phyloP scores from a whole-genome alignment of 1,140 invertebrate genomes.

The Anoplolepis gracilipes region DNA sequence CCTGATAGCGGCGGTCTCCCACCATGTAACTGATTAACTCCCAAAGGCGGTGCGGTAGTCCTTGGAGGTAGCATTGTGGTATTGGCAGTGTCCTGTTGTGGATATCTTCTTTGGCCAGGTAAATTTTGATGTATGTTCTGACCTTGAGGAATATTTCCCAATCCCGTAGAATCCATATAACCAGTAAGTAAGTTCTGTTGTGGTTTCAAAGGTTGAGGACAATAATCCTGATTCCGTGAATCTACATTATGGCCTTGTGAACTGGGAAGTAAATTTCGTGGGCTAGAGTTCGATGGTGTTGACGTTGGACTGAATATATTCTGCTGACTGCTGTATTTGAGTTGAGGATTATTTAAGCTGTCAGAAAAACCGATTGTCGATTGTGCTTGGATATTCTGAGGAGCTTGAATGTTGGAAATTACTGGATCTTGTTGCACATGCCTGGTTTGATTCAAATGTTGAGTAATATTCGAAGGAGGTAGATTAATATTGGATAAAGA shows the following conservation, averaged over 20 bases:
- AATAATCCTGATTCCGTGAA: conserved; percentile 71
- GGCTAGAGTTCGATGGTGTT: conserved; percentile 44
- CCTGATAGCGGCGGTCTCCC: conserved; percentile 40
- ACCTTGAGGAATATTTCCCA: conserved; percentile 53
- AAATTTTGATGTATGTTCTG: conserved; percentile 73
- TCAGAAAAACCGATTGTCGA: conserved; percentile 8
- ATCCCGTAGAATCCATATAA: conserved; percentile 51
- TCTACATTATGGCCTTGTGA: conserved; percentile 64
- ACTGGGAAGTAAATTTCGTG: conserved; percentile 69
- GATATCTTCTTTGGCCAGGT: conserved; percentile 78
- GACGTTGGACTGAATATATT: conserved; percentile 25
- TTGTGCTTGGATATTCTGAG: conserved; percentile 26
- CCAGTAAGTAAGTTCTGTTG: conserved; percentile 44
- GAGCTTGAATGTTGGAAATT: background rate
- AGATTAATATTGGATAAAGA: conserved; percentile 43
- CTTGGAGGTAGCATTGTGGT: conserved; percentile 39
- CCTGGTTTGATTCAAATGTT: conserved; percentile 32
- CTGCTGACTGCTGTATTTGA: conserved; percentile 46
- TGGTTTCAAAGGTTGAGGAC: conserved; percentile 56
- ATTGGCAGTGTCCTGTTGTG: conserved; percentile 71
- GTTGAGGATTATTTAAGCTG: conserved; percentile 23
- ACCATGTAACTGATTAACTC: conserved; percentile 42
- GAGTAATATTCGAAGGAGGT: conserved; percentile 23
- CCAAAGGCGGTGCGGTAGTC: conserved; percentile 13
- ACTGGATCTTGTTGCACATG: conserved; percentile 29